These are phyloP conservation scores for Sphinx pinastri DNA, from an alignment of 2,888 invertebrate genomes.

Conservation along the genomic window DNA sequence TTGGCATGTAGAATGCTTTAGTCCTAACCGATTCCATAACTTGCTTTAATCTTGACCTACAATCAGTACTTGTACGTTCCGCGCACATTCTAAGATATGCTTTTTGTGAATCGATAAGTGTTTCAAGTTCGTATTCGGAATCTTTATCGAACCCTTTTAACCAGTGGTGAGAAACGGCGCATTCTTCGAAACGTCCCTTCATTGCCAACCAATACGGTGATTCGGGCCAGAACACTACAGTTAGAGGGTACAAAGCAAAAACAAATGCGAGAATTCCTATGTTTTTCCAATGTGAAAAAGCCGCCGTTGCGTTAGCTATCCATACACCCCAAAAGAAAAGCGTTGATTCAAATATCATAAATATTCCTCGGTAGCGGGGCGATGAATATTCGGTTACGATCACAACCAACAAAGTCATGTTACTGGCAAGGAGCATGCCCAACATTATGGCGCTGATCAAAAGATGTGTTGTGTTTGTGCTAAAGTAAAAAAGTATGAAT, in stretches of 20 bases:
- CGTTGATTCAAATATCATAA: constrained; percentile 57
- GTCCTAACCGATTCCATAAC: constrained; percentile 42
- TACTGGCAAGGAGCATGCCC: constrained; percentile 51
- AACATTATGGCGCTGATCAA: constrained; percentile 53
- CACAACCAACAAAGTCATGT: constrained; percentile 53
- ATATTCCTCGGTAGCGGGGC: constrained; percentile 56
- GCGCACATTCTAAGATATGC: constrained; percentile 40
- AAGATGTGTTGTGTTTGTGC: constrained; percentile 47
- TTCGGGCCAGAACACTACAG: constrained; percentile 54
- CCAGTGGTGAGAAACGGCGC: constrained; percentile 52
- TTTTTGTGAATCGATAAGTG: constrained; percentile 49
- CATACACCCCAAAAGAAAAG: constrained; percentile 60
- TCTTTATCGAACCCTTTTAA: constrained; percentile 50
- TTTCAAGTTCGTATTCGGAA: constrained; percentile 50
- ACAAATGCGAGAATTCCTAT: constrained; percentile 51
- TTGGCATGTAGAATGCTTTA: constrained; percentile 55
- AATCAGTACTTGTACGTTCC: constrained; percentile 33
- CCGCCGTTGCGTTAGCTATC: constrained; percentile 58
- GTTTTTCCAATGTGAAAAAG: constrained; percentile 56
- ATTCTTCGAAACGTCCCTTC: constrained; percentile 55
- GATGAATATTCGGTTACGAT: constrained; percentile 57
- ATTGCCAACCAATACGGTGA: constrained; percentile 62
- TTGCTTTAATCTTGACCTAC: constrained; percentile 38
- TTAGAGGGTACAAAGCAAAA: constrained; percentile 44
- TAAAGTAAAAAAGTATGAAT: constrained; percentile 53